These are phyloP conservation scores for Beris morrisii DNA, from an alignment of 2,888 invertebrate genomes.

Conservation along the genomic window DNA sequence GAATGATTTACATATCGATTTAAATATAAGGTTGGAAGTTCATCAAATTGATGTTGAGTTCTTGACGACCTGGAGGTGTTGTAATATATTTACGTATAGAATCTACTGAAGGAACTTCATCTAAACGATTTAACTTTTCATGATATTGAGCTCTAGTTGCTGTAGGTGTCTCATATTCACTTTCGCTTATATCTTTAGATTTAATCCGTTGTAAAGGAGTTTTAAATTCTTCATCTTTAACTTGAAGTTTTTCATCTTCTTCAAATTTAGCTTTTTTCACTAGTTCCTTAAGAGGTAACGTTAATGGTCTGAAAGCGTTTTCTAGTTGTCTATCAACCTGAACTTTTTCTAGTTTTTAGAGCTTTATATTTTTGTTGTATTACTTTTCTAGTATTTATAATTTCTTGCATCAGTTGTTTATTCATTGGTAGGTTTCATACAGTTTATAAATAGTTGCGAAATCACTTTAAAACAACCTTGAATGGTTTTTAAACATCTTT, in stretches of 20 bases:
- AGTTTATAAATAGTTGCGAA: too few relatives aligned
- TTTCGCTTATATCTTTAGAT: too few relatives aligned
- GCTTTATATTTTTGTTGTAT: conserved; percentile 18
- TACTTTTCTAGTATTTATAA: conserved; percentile 27
- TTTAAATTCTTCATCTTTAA: too few relatives aligned
- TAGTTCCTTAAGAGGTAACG: conserved; percentile 16
- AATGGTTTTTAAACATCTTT: too few relatives aligned
- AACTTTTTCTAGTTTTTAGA: conserved; percentile 1
- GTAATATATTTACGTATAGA: conserved; percentile 5
- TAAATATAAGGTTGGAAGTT: too few relatives aligned
- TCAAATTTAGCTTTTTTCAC: too few relatives aligned
- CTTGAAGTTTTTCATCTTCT: too few relatives aligned
- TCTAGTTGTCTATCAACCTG: background rate
- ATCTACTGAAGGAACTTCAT: background rate
- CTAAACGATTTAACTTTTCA: background rate
- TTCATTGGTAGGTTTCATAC: too few relatives aligned
- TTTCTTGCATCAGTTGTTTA: conserved; percentile 22
- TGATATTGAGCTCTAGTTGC: background rate
- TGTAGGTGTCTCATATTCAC: background rate
- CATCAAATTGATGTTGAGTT: background rate
- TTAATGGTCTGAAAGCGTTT: background rate
- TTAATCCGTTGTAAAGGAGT: too few relatives aligned
- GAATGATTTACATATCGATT: too few relatives aligned
- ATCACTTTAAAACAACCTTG: too few relatives aligned
- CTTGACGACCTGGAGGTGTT: background rate